These are phyloP conservation scores for Ferrisia virgata DNA, from an alignment of 2,888 invertebrate genomes.

Conservation along the genomic window DNA sequence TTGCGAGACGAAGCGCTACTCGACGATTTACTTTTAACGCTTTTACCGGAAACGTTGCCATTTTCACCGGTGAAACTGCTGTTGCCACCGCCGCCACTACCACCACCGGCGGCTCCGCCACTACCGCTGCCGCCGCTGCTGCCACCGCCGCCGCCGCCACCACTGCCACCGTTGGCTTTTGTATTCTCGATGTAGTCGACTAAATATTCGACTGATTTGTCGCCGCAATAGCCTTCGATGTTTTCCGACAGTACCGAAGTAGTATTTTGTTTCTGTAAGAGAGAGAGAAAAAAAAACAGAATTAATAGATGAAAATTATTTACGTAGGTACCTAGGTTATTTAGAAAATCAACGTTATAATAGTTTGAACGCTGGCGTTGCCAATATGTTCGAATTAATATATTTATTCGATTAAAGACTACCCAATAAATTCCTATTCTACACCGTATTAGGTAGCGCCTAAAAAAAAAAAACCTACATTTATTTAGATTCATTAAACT, in stretches of 20 bases:
- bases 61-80: no score
- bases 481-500: no score
- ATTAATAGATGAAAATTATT: neutral
- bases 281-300: neutral
- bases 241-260: conserved; percentile 32
- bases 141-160: neutral
- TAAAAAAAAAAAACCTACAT: no score
- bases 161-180: neutral
- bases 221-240: conserved; percentile 40
- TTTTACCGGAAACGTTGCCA: neutral
- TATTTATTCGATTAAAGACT: no score
- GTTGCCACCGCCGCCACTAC: neutral
- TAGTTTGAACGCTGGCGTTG: no score
- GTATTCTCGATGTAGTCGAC: conserved; percentile 40
- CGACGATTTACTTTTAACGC: neutral
- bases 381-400: no score
- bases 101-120: neutral
- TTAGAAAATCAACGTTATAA: no score
- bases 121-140: neutral
- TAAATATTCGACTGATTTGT: conserved; percentile 9
- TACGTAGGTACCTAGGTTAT: no score
- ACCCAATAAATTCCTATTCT: no score
- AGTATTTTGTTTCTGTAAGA: conserved; percentile 3
- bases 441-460: no score
- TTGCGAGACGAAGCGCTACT: neutral